Base-by-base conservation (phyloP, 2,113 vertebrate genomes). In the Anoplopoma fimbria region DNA sequence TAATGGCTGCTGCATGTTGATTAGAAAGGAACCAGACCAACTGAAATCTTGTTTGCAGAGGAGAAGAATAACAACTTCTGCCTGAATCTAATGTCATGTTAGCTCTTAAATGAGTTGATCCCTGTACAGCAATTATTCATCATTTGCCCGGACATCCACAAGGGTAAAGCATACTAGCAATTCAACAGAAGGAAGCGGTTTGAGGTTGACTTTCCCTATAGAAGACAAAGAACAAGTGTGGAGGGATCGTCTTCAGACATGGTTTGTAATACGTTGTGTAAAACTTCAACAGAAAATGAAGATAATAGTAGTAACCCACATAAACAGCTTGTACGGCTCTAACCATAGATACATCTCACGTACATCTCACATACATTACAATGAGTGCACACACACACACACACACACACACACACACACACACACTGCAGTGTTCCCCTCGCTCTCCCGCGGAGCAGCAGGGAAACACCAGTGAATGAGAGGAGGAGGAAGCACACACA, bases 381-480 rank as follows among this genome's bases (percentile, higher is more conserved):
- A n/a, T 13, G 10, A 27, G 9, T 7, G 15, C 34, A 64, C 62
- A 57, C 53, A 23, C 31, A 49, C 36, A 45, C 63, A 23, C 19
- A 49, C 47, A 21, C 49, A 57, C 25, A 57, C 12, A 25, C 4
- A 36, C 15, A 17, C 15, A 58, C 60, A 33, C 58, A 61, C 27
- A 58, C 12, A 60, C 58, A 25, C 42, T 57, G 42, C 67, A 77
- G 78, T 42, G 42, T 88, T 83, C 75, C 82, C 23, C 62, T 79
- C 23, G 1, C 49, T 85, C 77, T 79, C 84, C 81, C 74, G 75
- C 76, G 34, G 78, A 84, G 81, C 78, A 80, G 62, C 83, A 72
- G 87, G 90, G 87, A 91, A 89, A 83, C 90, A 79, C 89, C 70
- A 47, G 38, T 2, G 23, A 82, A 69, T n/a, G 34, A 77, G 36